Percentiles rank a stretch among this genome's conserved stretches.
phyloP scores from a whole-genome alignment of 2,113 vertebrate genomes.

The Murina feae region DNA sequence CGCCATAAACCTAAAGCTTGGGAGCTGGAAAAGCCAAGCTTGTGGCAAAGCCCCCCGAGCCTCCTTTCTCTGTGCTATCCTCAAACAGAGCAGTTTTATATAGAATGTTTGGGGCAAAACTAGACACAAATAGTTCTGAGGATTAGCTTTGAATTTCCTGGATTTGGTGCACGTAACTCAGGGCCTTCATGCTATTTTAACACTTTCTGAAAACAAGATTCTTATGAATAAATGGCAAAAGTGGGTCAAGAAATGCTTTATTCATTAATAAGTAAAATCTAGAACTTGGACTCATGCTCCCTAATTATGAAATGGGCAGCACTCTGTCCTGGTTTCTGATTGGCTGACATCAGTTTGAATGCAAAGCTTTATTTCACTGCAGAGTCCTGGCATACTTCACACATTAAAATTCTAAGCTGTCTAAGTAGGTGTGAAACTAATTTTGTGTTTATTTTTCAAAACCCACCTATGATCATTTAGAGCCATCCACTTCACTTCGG shows the following conservation, averaged over 20 bases:
- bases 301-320: slow-evolving; percentile 80
- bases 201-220: slow-evolving; percentile 64
- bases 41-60: not conserved
- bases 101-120: slow-evolving; percentile 55
- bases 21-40: not conserved
- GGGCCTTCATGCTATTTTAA: slow-evolving; percentile 64
- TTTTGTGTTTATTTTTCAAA: slow-evolving; percentile 85
- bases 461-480: slow-evolving; percentile 84
- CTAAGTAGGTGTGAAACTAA: slow-evolving; percentile 87
- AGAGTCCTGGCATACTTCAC: slow-evolving; percentile 83
- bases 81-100: slow-evolving; percentile 53
- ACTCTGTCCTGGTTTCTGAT: slow-evolving; percentile 71
- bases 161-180: slow-evolving; percentile 57
- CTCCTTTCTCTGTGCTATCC: not conserved
- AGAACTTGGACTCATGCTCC: slow-evolving; percentile 71
- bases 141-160: slow-evolving; percentile 63
- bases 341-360: slow-evolving; percentile 81
- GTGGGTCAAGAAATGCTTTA: slow-evolving; percentile 61
- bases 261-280: slow-evolving; percentile 69
- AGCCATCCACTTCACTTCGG: slow-evolving; percentile 82
- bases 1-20: not conserved
- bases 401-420: slow-evolving; percentile 86
- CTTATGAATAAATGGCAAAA: slow-evolving; percentile 63
- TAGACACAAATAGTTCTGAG: slow-evolving; percentile 61
- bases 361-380: slow-evolving; percentile 83